Percentiles rank a stretch among this genome's conserved stretches.
These are phyloP conservation scores for Neofelis nebulosa DNA, from an alignment of 2,113 vertebrate genomes.

Conservation along the genomic window DNA sequence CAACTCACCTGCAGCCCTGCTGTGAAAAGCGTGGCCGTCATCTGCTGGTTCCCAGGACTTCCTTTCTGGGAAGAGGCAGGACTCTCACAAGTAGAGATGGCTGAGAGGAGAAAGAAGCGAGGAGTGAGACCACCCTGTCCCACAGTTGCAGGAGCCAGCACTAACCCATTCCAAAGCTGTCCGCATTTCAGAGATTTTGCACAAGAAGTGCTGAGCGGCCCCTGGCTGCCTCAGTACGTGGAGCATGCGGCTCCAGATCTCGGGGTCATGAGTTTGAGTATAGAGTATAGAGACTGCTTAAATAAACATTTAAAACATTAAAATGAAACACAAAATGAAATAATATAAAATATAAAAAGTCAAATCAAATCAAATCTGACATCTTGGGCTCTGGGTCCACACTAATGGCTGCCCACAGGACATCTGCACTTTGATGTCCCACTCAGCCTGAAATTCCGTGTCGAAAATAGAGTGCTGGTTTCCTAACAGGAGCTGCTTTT, in stretches of 20 bases:
- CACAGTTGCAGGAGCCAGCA: not conserved
- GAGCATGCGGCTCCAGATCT: not conserved
- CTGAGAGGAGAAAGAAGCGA: slow-evolving; percentile 56
- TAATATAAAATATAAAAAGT: not conserved
- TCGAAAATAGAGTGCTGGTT: not conserved
- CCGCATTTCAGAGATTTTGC: not conserved
- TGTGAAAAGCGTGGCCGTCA: slow-evolving; percentile 62
- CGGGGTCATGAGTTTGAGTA: not conserved
- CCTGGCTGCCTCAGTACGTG: not conserved
- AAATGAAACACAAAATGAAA: not conserved
- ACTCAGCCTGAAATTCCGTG: not conserved
- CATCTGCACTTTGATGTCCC: not conserved
- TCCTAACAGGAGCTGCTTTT: not conserved
- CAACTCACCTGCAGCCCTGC: slow-evolving; percentile 74
- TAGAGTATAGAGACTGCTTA: not conserved
- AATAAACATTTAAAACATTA: not conserved
- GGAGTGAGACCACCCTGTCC: not conserved
- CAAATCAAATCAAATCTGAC: not conserved
- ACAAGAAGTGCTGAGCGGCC: not conserved
- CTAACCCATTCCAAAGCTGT: not conserved
- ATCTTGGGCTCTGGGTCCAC: not conserved
- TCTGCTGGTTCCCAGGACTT: slow-evolving; percentile 60
- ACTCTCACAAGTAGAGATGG: slow-evolving; percentile 48
- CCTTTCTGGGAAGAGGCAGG: slow-evolving; percentile 59
- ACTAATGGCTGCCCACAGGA: not conserved